Percentiles rank a stretch among this genome's conserved stretches.
Evolutionary conservation across 2,113 vertebrate genomes (phyloP).

Genomic region (Benitochromis conjunctus): DNA sequence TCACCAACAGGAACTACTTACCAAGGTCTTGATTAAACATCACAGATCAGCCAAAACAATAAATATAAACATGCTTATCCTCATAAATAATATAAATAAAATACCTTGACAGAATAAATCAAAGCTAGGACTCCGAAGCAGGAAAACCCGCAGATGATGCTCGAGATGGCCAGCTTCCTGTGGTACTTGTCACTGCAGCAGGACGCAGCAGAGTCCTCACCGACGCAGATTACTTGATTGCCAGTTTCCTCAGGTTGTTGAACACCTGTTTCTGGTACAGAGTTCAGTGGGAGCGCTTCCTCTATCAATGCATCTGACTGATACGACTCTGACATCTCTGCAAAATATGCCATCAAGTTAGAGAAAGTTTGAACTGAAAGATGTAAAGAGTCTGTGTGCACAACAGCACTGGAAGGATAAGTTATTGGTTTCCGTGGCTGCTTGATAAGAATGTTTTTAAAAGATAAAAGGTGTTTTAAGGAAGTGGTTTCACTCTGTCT

Average conservation of each 20-base stretch:
- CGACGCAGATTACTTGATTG: not conserved
- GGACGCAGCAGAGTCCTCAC: fast-evolving
- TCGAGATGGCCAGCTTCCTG: slow-evolving; percentile 74
- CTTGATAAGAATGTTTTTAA: not conserved
- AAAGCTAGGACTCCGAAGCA: slow-evolving; percentile 79
- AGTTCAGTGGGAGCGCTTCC: not conserved
- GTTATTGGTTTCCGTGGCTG: not conserved
- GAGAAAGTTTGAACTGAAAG: not conserved
- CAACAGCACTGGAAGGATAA: not conserved
- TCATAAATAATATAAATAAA: not conserved
- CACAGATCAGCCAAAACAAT: not conserved
- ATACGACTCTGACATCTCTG: slow-evolving; percentile 21
- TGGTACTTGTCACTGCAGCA: slow-evolving; percentile 15
- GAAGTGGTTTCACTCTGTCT: not conserved
- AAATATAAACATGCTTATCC: not conserved
- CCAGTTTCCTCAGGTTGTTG: not conserved
- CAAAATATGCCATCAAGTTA: not conserved
- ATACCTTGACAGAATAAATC: slow-evolving; percentile 73
- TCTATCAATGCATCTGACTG: fast-evolving
- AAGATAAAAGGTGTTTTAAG: not conserved
- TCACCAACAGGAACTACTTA: not conserved
- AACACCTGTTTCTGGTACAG: not conserved
- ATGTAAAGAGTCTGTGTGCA: not conserved
- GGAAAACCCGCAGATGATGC: slow-evolving; percentile 82
- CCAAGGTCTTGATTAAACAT: too few relatives aligned